Evolutionary conservation across 2,888 invertebrate genomes (phyloP), one percentile per base, ranked within the genome.

Genomic region (Sycophila texana): DNA sequence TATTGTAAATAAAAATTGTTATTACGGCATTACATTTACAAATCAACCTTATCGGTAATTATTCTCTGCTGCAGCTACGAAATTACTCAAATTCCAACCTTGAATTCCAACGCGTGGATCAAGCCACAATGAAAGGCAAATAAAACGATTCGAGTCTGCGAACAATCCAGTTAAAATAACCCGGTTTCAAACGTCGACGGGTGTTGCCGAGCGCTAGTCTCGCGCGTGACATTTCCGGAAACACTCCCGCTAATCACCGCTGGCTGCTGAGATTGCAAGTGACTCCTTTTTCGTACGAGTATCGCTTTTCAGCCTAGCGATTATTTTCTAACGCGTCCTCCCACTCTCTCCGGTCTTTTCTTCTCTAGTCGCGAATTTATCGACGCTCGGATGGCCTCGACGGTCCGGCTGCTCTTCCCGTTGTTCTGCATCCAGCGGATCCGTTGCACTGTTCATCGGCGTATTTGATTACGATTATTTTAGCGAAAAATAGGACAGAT

Each of bases 321-420:
- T 80, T 80, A 76, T 76, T 80, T 68, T 70, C 66, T 71, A 66
- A 60, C 58, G 57, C 68, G 63, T 49, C 16, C 18, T 47, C 51
- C 70, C 49, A 53, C 14, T 65, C 66, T 55, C 47, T 16, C 58
- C 18, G 2, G n/a, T 18, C 57, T 60, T 67, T 67, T 68, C 58
- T 61, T 22, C 26, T 22, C 49, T 60, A 26, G 12, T 70, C 10
- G 80, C 77, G 81, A 81, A 85, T 85, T 79, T 85, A 85, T 87
- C 87, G 80, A 79, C 81, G 85, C 84, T 4, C 39, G 83, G 80
- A 87, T 86, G 86, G 86, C 86, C 85, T 86, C 85, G 81, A n/a
- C n/a, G n/a, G n/a, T n/a, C n/a, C 83, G 77, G 84, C 81, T 82
- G 84, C 83, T 86, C n/a, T n/a, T n/a, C n/a, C n/a, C n/a, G n/a